A percentile compares a stretch with the other conserved stretches of the same genome.
Conservation (phyloP, 2,888 invertebrate species). For the Tetanocera ferruginea region DNA sequence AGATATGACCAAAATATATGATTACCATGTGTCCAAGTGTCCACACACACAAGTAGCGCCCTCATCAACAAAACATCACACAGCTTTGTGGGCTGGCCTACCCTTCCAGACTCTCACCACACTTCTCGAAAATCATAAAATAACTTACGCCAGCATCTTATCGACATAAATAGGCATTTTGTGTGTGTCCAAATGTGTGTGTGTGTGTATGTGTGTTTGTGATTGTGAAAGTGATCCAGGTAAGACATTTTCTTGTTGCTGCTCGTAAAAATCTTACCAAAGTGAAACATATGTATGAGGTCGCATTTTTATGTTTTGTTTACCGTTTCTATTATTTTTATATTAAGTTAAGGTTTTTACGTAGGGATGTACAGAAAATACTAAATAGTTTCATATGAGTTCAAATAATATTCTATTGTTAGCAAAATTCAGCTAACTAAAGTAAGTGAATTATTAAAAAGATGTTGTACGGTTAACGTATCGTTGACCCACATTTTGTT, state of each 20-base stretch:
- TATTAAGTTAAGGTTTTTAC: neutral
- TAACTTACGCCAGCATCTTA: neutral
- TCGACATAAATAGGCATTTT: conserved; percentile 29
- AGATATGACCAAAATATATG: conserved; percentile 69
- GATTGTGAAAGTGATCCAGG: conserved; percentile 60
- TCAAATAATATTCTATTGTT: too few species aligned
- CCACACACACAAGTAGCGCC: neutral
- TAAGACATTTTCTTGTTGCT: conserved; percentile 57
- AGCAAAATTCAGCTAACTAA: too few species aligned
- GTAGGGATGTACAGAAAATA: neutral
- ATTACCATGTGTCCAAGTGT: conserved; percentile 64
- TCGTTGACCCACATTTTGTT: too few species aligned
- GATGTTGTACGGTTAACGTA: too few species aligned
- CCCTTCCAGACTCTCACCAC: neutral
- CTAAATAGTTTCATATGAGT: neutral
- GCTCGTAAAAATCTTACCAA: conserved; percentile 66
- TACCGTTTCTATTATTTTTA: neutral
- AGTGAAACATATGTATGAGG: conserved; percentile 64
- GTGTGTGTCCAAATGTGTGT: neutral
- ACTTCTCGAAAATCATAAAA: neutral
- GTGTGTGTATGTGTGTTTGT: neutral
- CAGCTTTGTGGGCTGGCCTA: conserved; percentile 50
- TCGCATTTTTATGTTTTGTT: conserved; percentile 15
- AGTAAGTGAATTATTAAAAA: too few species aligned
- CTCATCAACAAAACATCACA: neutral